Evolutionary conservation across 2,113 vertebrate genomes (phyloP).

Genomic region (Tauraco erythrolophus): DNA sequence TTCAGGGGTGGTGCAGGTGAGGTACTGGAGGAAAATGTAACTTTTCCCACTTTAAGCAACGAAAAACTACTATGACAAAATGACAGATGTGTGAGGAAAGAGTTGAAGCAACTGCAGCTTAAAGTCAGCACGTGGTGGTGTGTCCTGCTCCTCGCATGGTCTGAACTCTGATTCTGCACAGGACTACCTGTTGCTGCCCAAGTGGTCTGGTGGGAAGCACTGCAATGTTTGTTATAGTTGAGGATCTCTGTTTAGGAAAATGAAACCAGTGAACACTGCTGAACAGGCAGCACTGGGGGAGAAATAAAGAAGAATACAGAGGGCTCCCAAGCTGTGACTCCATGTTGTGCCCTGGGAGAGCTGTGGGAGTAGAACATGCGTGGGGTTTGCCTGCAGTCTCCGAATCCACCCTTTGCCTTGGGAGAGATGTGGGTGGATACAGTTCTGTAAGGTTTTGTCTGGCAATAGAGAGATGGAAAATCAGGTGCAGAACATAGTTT

Average conservation of each 20-base stretch:
- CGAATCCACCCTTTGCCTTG: background rate
- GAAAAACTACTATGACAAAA: constrained; percentile 78
- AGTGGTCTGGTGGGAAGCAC: background rate
- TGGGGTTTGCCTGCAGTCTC: background rate
- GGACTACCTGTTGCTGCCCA: background rate
- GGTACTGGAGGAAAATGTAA: background rate
- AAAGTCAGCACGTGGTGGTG: constrained; percentile 74
- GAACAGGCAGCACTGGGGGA: background rate
- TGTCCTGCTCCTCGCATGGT: background rate
- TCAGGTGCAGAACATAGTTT: background rate
- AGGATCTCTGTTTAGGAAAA: background rate
- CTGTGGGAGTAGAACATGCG: background rate
- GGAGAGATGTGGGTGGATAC: background rate
- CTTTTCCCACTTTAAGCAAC: constrained; percentile 20
- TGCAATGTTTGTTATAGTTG: background rate
- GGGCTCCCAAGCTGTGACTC: background rate
- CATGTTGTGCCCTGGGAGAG: background rate
- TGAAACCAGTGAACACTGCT: background rate
- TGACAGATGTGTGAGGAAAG: constrained; percentile 75
- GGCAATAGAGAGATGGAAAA: background rate
- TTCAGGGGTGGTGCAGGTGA: background rate
- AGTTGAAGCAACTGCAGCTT: constrained; percentile 80
- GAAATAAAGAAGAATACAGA: background rate
- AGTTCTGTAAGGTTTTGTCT: background rate
- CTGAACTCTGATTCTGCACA: background rate